phyloP scores from a whole-genome alignment of 2,888 invertebrate species.

The Calameuta filiformis region DNA sequence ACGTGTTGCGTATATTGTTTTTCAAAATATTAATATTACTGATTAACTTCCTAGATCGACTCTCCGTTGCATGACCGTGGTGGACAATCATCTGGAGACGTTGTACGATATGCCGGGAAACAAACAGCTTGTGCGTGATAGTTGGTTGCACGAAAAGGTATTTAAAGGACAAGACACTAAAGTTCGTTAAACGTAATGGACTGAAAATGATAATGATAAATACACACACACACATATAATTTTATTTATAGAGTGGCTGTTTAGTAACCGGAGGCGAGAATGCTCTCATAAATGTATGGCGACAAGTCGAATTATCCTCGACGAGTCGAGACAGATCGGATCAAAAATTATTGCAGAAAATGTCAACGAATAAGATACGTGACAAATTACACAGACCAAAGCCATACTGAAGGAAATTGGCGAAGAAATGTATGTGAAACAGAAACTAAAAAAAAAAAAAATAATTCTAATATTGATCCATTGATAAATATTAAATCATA shows the following conservation, averaged over 20 bases:
- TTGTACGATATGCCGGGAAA: slow-evolving; percentile 72
- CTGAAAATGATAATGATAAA: too few relatives aligned
- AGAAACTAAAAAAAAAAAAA: too few relatives aligned
- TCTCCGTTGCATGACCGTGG: slow-evolving; percentile 64
- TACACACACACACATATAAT: not conserved
- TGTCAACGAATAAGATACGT: slow-evolving; percentile 46
- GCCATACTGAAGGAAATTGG: slow-evolving; percentile 44
- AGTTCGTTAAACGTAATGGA: too few relatives aligned
- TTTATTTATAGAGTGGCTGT: slow-evolving; percentile 69
- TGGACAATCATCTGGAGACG: slow-evolving; percentile 69
- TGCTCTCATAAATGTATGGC: slow-evolving; percentile 77
- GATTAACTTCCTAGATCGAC: too few relatives aligned
- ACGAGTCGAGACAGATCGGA: slow-evolving; percentile 33
- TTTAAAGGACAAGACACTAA: slow-evolving; percentile 28
- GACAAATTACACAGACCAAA: slow-evolving; percentile 54
- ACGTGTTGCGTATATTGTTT: slow-evolving; percentile 15
- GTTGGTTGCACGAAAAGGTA: slow-evolving; percentile 74
- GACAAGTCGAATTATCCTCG: slow-evolving; percentile 40
- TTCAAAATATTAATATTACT: too few relatives aligned
- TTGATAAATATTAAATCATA: too few relatives aligned
- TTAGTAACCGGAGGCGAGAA: slow-evolving; percentile 80
- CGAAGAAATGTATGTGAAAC: too few relatives aligned
- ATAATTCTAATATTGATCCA: too few relatives aligned
- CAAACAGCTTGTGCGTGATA: slow-evolving; percentile 78
- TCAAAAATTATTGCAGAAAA: slow-evolving; percentile 47